phyloP scores from a whole-genome alignment of 1,140 invertebrate species.

The Meloidogyne chitwoodi region DNA sequence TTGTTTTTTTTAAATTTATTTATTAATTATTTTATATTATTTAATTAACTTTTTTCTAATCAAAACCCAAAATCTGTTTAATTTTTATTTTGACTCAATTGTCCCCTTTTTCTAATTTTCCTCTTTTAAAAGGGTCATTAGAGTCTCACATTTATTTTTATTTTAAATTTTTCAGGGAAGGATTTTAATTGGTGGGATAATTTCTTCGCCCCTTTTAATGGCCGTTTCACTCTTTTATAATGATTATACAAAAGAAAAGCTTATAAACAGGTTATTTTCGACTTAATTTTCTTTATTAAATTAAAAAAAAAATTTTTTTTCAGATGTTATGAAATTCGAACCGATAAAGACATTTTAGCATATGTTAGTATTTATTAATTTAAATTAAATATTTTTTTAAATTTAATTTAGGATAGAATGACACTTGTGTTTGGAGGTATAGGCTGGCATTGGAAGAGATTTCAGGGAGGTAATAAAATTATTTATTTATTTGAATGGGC shows the following conservation, averaged over 20 bases:
- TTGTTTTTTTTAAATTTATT: not conserved
- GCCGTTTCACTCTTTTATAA: not conserved
- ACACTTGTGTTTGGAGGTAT: slow-evolving; percentile 35
- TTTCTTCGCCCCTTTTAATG: not conserved
- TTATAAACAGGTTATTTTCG: not conserved
- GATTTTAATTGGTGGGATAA: not conserved
- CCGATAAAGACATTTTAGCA: slow-evolving; percentile 9
- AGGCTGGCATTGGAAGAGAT: slow-evolving; percentile 49
- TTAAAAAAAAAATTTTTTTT: slow-evolving; percentile 23
- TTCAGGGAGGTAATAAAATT: slow-evolving; percentile 38
- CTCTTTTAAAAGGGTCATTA: not conserved
- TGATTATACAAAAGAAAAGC: not conserved
- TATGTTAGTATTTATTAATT: not conserved
- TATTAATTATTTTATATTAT: too few relatives aligned
- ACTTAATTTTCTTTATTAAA: not conserved
- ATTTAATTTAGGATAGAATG: slow-evolving; percentile 28
- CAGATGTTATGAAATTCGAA: slow-evolving; percentile 37
- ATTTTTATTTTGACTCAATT: too few relatives aligned
- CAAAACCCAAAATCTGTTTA: too few relatives aligned
- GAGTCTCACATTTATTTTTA: too few relatives aligned
- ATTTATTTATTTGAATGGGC: too few relatives aligned
- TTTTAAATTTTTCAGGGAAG: slow-evolving; percentile 8
- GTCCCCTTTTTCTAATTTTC: too few relatives aligned
- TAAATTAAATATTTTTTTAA: not conserved
- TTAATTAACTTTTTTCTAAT: too few relatives aligned